A percentile compares a stretch with the other conserved stretches of the same genome.
Conservation (phyloP, 2,888 invertebrate genomes). For the Yponomeuta evonymella region DNA sequence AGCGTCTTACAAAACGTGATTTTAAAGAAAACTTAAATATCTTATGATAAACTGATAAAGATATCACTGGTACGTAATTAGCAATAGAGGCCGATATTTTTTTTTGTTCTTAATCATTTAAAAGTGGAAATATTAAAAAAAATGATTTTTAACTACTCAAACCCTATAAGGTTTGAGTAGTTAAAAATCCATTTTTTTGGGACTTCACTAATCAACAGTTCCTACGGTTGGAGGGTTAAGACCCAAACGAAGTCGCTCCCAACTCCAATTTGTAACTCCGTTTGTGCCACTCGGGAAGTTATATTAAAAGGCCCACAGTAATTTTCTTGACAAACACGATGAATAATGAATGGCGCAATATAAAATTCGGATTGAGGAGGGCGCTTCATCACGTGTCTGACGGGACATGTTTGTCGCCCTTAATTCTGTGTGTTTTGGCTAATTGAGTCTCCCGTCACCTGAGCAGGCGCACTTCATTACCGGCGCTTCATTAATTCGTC, state of each 20-base stretch:
- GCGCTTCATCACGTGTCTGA: slow-evolving; percentile 57
- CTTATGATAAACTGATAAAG: too few relatives aligned
- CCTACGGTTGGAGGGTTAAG: slow-evolving; percentile 41
- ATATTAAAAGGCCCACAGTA: slow-evolving; percentile 76
- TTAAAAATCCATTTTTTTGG: not conserved
- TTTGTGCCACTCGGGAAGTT: slow-evolving; percentile 52
- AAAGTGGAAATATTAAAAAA: not conserved
- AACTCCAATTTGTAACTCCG: slow-evolving; percentile 63
- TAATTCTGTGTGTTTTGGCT: slow-evolving; percentile 74
- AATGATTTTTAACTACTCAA: too few relatives aligned
- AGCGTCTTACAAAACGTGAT: too few relatives aligned
- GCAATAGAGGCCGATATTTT: too few relatives aligned
- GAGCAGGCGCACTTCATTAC: slow-evolving; percentile 35
- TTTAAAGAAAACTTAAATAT: too few relatives aligned
- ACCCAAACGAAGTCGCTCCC: slow-evolving; percentile 55
- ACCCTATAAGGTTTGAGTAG: not conserved
- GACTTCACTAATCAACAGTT: not conserved
- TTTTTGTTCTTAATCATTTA: too few relatives aligned
- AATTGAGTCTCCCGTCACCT: slow-evolving; percentile 65
- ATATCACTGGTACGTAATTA: too few relatives aligned
- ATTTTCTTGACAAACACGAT: slow-evolving; percentile 72
- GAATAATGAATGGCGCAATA: slow-evolving; percentile 70
- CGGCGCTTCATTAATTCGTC: slow-evolving; percentile 53
- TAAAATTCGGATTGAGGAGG: slow-evolving; percentile 72
- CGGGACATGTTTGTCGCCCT: slow-evolving; percentile 66